These are phyloP conservation scores for Myiotriccus ornatus DNA, from an alignment of 2,797 vertebrate genomes.

Conservation along the genomic window DNA sequence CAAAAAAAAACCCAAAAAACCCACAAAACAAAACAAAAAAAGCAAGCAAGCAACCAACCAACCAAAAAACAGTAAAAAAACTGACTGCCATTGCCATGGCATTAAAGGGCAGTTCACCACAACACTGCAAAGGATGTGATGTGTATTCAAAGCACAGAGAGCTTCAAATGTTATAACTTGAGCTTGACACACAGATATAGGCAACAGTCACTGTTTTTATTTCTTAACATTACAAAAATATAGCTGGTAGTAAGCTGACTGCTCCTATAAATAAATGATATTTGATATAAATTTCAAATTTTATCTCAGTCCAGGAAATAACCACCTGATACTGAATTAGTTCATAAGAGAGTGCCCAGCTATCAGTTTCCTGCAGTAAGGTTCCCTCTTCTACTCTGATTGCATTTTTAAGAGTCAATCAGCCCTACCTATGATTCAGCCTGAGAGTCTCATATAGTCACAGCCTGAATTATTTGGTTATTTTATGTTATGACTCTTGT, in stretches of 20 bases:
- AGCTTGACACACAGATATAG: background rate
- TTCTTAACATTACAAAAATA: background rate
- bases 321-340: rapidly evolving
- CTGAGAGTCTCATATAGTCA: background rate
- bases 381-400: background rate
- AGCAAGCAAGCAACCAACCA: too few relatives aligned
- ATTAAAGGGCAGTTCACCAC: background rate
- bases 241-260: background rate
- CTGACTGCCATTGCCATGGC: background rate
- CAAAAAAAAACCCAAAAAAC: too few relatives aligned
- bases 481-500: background rate
- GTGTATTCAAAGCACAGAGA: background rate
- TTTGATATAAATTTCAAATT: background rate
- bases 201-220: background rate
- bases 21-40: too few relatives aligned
- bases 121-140: background rate
- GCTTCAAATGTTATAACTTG: rapidly evolving
- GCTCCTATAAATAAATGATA: background rate
- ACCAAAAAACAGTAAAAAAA: background rate
- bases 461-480: background rate
- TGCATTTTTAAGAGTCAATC: background rate
- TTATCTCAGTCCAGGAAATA: background rate
- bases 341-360: background rate
- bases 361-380: background rate
- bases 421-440: background rate